Conservation (phyloP, 2,797 vertebrate species). For the Urophycis tenuis region DNA sequence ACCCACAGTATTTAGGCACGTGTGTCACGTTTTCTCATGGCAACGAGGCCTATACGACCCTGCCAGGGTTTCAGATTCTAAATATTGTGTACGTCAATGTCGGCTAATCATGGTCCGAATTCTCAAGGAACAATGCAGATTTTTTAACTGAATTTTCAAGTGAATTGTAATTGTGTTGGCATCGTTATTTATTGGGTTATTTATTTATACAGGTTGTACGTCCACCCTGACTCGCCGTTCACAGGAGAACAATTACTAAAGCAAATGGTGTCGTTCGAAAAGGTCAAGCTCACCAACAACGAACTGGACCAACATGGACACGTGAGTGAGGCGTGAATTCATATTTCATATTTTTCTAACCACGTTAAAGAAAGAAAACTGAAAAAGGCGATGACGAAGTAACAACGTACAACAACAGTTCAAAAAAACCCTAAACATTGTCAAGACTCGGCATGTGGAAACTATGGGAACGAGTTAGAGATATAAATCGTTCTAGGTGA, state of each 20-base stretch:
- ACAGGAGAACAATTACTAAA: constrained; percentile 94
- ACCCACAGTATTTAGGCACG: background rate
- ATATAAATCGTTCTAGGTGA: background rate
- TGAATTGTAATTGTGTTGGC: background rate
- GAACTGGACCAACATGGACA: constrained; percentile 98
- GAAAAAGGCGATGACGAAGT: background rate
- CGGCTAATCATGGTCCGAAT: background rate
- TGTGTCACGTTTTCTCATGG: background rate
- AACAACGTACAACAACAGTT: background rate
- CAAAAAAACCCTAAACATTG: background rate
- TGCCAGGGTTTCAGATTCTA: background rate
- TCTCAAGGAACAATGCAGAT: background rate
- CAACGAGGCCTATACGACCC: background rate
- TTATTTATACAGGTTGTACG: constrained; percentile 77
- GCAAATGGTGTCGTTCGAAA: constrained; percentile 99
- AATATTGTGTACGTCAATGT: background rate
- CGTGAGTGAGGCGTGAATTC: constrained; percentile 62
- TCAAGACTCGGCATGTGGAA: background rate
- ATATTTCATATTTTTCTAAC: background rate
- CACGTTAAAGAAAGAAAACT: no score
- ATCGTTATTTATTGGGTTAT: background rate
- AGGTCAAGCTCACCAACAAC: constrained; percentile 98
- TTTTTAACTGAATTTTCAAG: background rate
- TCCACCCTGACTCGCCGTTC: constrained; percentile 95
- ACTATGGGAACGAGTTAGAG: background rate